Evolutionary conservation across 1,140 invertebrate species (phyloP).

Genomic region (Bombus huntii): DNA sequence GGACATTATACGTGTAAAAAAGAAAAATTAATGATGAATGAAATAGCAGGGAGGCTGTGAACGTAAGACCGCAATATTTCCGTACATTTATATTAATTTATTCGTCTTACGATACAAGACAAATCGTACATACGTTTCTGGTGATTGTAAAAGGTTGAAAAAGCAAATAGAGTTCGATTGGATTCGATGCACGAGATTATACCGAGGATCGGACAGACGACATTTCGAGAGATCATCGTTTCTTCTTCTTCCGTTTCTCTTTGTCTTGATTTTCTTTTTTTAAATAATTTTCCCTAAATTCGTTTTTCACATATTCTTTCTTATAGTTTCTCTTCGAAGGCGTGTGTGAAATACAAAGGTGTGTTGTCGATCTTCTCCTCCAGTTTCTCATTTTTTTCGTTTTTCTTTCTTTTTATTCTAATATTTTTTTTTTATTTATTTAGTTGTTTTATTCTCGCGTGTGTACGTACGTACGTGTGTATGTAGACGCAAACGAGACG

Average conservation of each 20-base stretch:
- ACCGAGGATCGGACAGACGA: constrained; percentile 61
- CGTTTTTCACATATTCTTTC: not conserved
- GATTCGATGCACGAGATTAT: constrained; percentile 71
- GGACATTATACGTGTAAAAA: no score
- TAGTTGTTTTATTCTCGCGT: constrained; percentile 10
- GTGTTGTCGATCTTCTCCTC: constrained; percentile 18
- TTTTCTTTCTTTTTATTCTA: not conserved
- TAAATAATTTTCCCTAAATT: not conserved
- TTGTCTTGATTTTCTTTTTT: not conserved
- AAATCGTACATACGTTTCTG: constrained; percentile 71
- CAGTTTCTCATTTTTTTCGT: not conserved
- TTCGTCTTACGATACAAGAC: constrained; percentile 74
- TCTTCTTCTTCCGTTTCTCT: not conserved
- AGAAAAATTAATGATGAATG: not conserved
- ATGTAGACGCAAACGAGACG: constrained; percentile 39
- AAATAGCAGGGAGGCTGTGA: no score
- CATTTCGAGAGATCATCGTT: constrained; percentile 57
- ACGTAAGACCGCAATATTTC: not conserved
- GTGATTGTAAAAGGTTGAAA: constrained; percentile 72
- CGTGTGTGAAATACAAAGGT: constrained; percentile 53
- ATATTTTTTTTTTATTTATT: not conserved
- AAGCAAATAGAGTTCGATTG: constrained; percentile 73
- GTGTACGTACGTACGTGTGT: constrained; percentile 34
- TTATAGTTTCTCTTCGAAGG: constrained; percentile 38
- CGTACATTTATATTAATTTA: constrained; percentile 73